Evolutionary conservation across 2,888 invertebrate species (phyloP).

Genomic region (Malacosoma neustria): DNA sequence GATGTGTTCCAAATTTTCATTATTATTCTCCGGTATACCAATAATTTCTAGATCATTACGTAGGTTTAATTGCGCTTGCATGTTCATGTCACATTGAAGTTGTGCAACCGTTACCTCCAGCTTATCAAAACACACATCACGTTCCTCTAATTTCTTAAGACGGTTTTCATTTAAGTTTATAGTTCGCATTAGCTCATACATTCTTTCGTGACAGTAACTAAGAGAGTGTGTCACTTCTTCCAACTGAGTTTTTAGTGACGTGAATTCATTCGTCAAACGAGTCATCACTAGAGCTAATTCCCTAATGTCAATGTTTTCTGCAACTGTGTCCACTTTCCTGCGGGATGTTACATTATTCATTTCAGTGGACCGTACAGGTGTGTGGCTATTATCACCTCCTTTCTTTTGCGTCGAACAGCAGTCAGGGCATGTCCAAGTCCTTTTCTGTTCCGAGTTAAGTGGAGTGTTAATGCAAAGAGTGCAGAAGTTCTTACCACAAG

Average conservation of each 20-base stretch:
- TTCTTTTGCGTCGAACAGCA: constrained; percentile 1
- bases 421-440: constrained; percentile 1
- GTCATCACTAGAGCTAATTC: constrained; percentile 1
- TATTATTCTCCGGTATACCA: not conserved
- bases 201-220: constrained; percentile 2
- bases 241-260: constrained; percentile 2
- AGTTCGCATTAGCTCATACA: constrained; percentile 4
- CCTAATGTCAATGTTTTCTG: constrained; percentile 1
- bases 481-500: constrained; percentile 2
- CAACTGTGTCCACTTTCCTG: not conserved
- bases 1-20: constrained; percentile 1
- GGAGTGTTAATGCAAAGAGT: constrained; percentile 1
- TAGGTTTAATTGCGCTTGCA: not conserved
- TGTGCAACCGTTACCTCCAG: not conserved
- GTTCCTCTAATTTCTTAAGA: not conserved
- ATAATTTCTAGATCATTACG: constrained; percentile 1
- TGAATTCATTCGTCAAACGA: constrained; percentile 3
- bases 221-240: constrained; percentile 5
- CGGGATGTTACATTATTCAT: constrained; percentile 1
- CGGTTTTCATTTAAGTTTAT: constrained; percentile 1
- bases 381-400: constrained; percentile 2
- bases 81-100: not conserved
- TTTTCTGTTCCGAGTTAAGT: constrained; percentile 1
- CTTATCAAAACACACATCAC: not conserved
- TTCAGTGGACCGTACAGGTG: constrained; percentile 1